Evolutionary conservation across 2,113 vertebrate genomes (phyloP).

Genomic region (Nothoprocta pentlandii): DNA sequence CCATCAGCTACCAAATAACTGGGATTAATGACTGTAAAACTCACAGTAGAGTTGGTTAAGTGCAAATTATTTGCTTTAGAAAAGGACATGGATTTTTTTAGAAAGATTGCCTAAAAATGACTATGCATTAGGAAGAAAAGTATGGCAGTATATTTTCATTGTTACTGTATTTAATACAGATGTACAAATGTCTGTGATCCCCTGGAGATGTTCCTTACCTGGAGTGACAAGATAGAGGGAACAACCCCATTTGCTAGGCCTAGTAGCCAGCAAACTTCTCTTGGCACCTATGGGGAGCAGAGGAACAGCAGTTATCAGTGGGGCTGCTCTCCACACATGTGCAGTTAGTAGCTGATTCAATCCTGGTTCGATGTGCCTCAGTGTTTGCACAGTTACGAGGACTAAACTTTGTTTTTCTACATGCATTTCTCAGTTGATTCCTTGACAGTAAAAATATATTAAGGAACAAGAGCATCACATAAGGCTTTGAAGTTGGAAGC

Average conservation of each 20-base stretch:
- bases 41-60: not conserved
- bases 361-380: not conserved
- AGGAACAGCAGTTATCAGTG: not conserved
- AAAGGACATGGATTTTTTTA: not conserved
- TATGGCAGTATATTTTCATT: not conserved
- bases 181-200: not conserved
- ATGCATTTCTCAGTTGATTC: not conserved
- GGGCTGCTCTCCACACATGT: not conserved
- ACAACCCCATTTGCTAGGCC: not conserved
- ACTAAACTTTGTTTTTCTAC: not conserved
- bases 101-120: rapidly evolving
- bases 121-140: not conserved
- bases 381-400: not conserved
- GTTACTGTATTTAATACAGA: not conserved
- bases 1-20: not conserved
- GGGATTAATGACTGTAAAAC: not conserved
- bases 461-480: not conserved
- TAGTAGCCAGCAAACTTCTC: not conserved
- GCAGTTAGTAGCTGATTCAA: not conserved
- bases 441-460: not conserved
- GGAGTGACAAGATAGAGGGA: not conserved
- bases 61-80: not conserved
- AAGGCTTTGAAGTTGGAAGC: constrained; percentile 1
- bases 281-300: not conserved
- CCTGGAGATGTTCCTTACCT: not conserved